These are phyloP conservation scores for Dipus sagitta DNA, from an alignment of 2,797 vertebrate species.

Conservation along the genomic window DNA sequence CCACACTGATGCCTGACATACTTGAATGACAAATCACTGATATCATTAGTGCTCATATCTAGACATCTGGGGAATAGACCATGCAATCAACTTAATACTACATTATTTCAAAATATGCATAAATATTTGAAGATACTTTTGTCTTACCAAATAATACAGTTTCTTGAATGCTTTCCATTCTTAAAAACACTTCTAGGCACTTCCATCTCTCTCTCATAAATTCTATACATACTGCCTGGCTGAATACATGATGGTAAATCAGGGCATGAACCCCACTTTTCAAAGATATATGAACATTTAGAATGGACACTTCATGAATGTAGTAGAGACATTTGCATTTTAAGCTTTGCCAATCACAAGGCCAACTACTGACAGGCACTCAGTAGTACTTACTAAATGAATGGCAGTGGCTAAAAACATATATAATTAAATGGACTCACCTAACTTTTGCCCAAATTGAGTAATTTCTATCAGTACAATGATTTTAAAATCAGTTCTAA, in stretches of 20 bases:
- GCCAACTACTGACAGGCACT: not conserved
- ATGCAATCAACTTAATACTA: not conserved
- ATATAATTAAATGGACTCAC: not conserved
- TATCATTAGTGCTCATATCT: not conserved
- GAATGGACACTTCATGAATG: not conserved
- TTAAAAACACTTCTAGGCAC: slow-evolving; percentile 10
- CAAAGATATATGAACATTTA: not conserved
- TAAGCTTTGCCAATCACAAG: not conserved
- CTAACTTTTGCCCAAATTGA: not conserved
- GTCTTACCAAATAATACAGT: not conserved
- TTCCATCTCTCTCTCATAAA: not conserved
- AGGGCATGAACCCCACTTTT: not conserved
- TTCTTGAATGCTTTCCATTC: not conserved
- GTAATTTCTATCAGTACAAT: not conserved
- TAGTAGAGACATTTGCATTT: not conserved
- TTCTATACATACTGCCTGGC: not conserved
- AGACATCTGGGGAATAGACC: not conserved
- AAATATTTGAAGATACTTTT: not conserved
- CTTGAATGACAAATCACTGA: not conserved
- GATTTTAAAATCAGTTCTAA: not conserved
- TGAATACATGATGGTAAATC: not conserved
- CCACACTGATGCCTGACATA: not conserved
- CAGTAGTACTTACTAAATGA: not conserved
- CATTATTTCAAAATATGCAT: not conserved
- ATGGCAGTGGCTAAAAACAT: not conserved